Evolutionary conservation across 2,113 vertebrate genomes (phyloP).

Genomic region (Eira barbara): DNA sequence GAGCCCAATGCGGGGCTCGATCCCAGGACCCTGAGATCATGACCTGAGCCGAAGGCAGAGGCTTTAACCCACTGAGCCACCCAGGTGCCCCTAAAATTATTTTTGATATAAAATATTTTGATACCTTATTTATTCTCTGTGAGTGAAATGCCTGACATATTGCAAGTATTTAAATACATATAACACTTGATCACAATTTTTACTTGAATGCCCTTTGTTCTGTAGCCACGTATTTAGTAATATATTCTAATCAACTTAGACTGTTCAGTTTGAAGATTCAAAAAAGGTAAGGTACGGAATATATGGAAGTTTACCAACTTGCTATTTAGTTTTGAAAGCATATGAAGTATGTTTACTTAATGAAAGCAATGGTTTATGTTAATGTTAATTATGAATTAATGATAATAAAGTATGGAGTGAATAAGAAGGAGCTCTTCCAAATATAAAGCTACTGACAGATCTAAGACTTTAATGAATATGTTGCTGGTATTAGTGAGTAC

Average conservation of each 20-base stretch:
- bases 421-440: background rate
- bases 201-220: background rate
- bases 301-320: background rate
- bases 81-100: too few species aligned
- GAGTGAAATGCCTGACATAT: background rate
- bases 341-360: background rate
- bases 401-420: background rate
- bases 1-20: too few species aligned
- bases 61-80: too few species aligned
- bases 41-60: too few species aligned
- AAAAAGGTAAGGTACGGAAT: background rate
- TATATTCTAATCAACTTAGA: background rate
- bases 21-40: too few species aligned
- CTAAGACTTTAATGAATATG: background rate
- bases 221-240: background rate
- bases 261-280: background rate
- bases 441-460: background rate
- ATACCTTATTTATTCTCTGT: background rate
- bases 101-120: background rate
- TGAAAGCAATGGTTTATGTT: background rate
- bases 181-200: background rate
- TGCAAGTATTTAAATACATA: constrained; percentile 33
- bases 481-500: background rate
- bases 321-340: background rate
- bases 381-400: background rate